Conservation (phyloP, 2,888 invertebrate species). For the Oasisia sp. region DNA sequence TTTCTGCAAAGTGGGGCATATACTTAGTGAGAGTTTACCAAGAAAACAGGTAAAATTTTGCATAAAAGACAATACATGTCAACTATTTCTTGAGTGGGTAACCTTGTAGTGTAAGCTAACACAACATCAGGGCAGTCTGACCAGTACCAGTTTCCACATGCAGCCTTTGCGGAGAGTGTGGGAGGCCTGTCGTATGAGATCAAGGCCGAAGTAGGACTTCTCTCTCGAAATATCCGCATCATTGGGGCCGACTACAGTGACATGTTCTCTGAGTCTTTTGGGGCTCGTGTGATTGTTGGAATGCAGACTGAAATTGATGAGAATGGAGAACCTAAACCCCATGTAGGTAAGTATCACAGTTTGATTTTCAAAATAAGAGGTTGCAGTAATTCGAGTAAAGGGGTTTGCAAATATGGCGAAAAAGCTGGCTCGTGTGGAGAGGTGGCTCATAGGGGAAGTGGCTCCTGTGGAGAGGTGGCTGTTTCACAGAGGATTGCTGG, state of each 20-base stretch:
- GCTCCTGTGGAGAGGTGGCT: no score
- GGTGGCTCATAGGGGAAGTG: neutral
- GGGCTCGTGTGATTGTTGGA: slow-evolving; percentile 42
- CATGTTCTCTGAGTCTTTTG: slow-evolving; percentile 38
- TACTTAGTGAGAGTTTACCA: neutral
- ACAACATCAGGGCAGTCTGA: neutral
- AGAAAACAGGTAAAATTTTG: neutral
- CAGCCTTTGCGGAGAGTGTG: neutral
- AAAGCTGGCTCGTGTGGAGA: neutral
- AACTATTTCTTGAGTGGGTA: neutral
- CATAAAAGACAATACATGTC: neutral
- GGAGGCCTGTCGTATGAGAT: slow-evolving; percentile 29
- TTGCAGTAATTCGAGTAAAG: neutral
- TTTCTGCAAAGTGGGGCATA: no score
- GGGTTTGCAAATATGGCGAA: neutral
- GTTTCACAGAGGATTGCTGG: neutral
- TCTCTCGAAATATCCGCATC: slow-evolving; percentile 59
- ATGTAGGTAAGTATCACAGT: neutral
- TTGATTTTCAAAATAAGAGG: neutral
- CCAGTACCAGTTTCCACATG: neutral
- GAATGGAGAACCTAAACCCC: neutral
- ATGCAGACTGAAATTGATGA: slow-evolving; percentile 26
- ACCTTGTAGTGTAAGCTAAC: neutral
- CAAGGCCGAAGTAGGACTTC: slow-evolving; percentile 54
- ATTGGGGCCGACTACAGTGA: slow-evolving; percentile 45